Evolutionary conservation across 2,797 vertebrate species (phyloP), one percentile per base, ranked within the genome.

Genomic region (Lepus oiostolus): DNA sequence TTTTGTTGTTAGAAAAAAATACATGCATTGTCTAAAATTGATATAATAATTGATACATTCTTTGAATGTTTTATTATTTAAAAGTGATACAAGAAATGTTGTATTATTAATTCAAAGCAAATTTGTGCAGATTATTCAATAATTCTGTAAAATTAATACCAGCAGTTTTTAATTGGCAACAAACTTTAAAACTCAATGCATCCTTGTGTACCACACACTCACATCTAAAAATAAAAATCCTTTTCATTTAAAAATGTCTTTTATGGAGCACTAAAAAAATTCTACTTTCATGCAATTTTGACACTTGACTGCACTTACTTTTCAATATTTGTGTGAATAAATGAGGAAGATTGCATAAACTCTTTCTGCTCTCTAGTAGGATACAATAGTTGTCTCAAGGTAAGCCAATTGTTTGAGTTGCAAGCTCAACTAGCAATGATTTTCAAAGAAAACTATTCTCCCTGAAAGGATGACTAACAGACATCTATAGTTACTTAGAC

Each of bases 341-440:
- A 62, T 70, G 21, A 79, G 4, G 7, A 77, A 30, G 4, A 72
- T 72, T 62, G 16, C 54, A 30, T 60, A 52, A 84, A 50, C 35
- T 26, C 19, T 16, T 26, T 47, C 28, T 92, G 32, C 12, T n/a
- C 9, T 14, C 58, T 26, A 9, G 1, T 30, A 21, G 68, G 9
- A 5, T 32, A 32, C 3, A 82, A 28, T 26, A 60, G 12, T 7
- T 74, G 4, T 14, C 62, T 87, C 30, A 21, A 72, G 30, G 12
- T 14, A 35, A 70, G 22, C 8, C 10, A 38, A 2, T 13, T 72
- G 32, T 92, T n/a, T 92, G 54, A 77, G 72, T 90, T 96, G 68
- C 89, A 92, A 90, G 47, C 38, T 92, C 72, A 96, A 81, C 47
- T 88, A 95, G 22, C 81, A 60, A 60, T 0, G 0, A 81, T 80